Evolutionary conservation across 2,797 vertebrate species (phyloP), one percentile per base, ranked within the genome.

Genomic region (Amniataba percoides): DNA sequence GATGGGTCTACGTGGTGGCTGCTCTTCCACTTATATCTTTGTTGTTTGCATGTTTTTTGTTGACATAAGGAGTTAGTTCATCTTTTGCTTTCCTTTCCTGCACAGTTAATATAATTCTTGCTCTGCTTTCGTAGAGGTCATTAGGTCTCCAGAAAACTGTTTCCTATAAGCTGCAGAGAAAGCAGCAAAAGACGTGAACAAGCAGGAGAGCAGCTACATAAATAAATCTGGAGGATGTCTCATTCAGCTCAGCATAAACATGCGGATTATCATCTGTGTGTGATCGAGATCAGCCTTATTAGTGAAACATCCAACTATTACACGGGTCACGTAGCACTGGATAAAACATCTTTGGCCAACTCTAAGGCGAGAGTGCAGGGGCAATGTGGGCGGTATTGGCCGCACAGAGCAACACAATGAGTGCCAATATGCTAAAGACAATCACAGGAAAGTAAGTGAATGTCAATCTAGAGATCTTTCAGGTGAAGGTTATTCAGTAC

Each of bases 401-500:
- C n/a, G 9, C 31, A 58, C 14, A 74, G 31, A 66, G 23, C 21
- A 46, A 69, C 36, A 81, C 76, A 85, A 78, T 69, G 48, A 43
- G 42, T 3, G 5, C 34, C 43, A 64, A 75, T 64, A 71, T 13
- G 46, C 53, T 23, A 6, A 36, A 51, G n/a, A 89, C 78, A 86
- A 80, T 80, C 15, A 68, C 77, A 84, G 78, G 81, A 83, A 86
- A 74, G 56, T 48, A 48, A 57, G 18, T 56, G 19, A 31, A 58
- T 19, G 9, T 48, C 7, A 62, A 34, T 51, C 49, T 49, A 31
- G 36, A 59, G 25, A 45, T 8, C 5, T 0, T 27, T 77, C 52
- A 49, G 15, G 23, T 5, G 43, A 12, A 45, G 31, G 7, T 60
- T 51, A 39, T 52, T 61, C 43, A 69, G n/a, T 34, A 58, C n/a